Evolutionary conservation across 1,140 invertebrate species (phyloP), one percentile per base, ranked within the genome.

Genomic region (Drosophila tani): DNA sequence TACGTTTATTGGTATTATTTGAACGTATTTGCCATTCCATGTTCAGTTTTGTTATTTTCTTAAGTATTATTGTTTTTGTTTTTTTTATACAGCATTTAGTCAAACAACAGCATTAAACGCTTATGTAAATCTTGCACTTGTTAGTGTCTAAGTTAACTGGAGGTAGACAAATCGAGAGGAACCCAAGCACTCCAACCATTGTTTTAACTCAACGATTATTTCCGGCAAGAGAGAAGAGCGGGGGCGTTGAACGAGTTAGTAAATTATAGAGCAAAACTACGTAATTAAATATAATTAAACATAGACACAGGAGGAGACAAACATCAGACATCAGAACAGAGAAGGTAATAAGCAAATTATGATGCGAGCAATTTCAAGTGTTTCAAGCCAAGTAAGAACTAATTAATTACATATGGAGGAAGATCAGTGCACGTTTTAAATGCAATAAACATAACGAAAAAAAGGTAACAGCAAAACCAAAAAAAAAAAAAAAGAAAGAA

Each of bases 291-390:
- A 81, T 81, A 81, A 75, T 75, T 81, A 81, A 70, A 79, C 62
- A 78, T 79, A 82, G 66, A 81, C 73, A 76, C 55, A 69, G 57
- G 47, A 58, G 43, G 59, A 46, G 56, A 80, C 46, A 79, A 32
- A 38, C 17, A 45, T 19, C 32, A 35, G 11, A 79, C 50, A 60
- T 21, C 41, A 50, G 27, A 64, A 41, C 32, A 55, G 40, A 55
- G 40, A 56, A 45, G 49, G 24, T 56, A 82, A 77, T 58, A 70
- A 69, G 46, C 69, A 69, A 68, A 68, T 58, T 90, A 90, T 75
- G 75, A 85, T 79, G 85, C 77, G 85, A 90, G 85, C 85, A 90
- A 90, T 85, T 90, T 91, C 81, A 90, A 85, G 85, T 85, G 85
- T 90, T 90, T 90, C 85, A 90, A 85, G 69, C 69, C 81, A 82